Evolutionary conservation across 2,888 invertebrate genomes (phyloP).

Genomic region (Maniola hyperantus): DNA sequence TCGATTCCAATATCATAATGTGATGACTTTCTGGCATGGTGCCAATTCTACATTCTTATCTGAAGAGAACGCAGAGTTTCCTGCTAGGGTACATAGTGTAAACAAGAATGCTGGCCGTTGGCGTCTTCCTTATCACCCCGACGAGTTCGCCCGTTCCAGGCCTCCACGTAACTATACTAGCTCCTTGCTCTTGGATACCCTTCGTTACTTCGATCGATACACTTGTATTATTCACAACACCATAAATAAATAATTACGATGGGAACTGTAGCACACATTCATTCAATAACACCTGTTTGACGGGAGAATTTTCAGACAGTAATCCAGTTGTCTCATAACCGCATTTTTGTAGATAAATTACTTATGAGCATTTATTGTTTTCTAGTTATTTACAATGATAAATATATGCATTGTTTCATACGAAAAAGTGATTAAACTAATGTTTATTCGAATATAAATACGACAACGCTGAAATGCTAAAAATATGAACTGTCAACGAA

Average conservation of each 20-base stretch:
- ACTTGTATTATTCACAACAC: constrained; percentile 77
- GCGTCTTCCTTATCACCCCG: constrained; percentile 44
- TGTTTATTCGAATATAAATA: constrained; percentile 70
- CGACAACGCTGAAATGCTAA: constrained; percentile 66
- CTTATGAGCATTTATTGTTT: constrained; percentile 1
- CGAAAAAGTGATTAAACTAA: constrained; percentile 53
- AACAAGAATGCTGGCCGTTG: constrained; percentile 43
- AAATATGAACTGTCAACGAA: constrained; percentile 73
- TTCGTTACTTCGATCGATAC: constrained; percentile 64
- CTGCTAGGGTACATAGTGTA: constrained; percentile 44
- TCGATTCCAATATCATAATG: constrained; percentile 60
- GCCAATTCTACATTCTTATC: constrained; percentile 48
- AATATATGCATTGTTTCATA: constrained; percentile 25
- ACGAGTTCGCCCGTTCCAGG: constrained; percentile 39
- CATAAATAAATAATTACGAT: constrained; percentile 75
- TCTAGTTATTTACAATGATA: not conserved
- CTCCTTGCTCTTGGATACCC: constrained; percentile 23
- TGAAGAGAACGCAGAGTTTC: constrained; percentile 44
- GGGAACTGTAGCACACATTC: constrained; percentile 82
- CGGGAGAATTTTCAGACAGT: constrained; percentile 86
- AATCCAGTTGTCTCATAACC: constrained; percentile 59
- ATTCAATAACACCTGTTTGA: constrained; percentile 91
- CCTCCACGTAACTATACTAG: constrained; percentile 13
- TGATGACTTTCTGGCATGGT: constrained; percentile 44
- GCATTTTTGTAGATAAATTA: constrained; percentile 44